phyloP scores from a whole-genome alignment of 2,888 invertebrate genomes.

The Ceraclea dissimilis region DNA sequence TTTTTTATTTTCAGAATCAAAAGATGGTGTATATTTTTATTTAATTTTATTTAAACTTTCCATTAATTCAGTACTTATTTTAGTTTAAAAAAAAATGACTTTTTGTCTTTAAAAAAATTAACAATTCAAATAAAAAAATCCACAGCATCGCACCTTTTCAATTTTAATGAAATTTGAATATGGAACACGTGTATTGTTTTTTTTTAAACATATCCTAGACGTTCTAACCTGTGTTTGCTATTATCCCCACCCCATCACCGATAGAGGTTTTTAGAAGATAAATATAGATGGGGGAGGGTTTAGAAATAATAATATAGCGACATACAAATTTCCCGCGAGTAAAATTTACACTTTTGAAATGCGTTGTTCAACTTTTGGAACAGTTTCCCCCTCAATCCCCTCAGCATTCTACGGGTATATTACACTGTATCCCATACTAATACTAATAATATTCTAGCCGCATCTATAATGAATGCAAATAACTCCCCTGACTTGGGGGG shows the following conservation, averaged over 20 bases:
- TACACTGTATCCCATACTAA: neutral
- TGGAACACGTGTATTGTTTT: no score
- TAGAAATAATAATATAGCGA: slow-evolving; percentile 18
- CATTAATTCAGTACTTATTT: no score
- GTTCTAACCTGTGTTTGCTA: neutral
- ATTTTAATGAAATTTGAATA: no score
- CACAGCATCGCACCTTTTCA: no score
- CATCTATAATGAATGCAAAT: slow-evolving; percentile 15
- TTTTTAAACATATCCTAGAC: no score
- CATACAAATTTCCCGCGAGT: slow-evolving; percentile 26
- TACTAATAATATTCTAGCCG: slow-evolving; percentile 1
- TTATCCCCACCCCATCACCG: slow-evolving; percentile 2
- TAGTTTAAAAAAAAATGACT: no score
- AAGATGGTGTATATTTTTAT: no score
- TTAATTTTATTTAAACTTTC: no score
- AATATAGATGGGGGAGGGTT: neutral
- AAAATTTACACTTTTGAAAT: slow-evolving; percentile 24
- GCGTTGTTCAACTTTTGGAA: slow-evolving; percentile 14
- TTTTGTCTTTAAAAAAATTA: no score
- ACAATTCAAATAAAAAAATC: no score
- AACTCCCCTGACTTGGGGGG: slow-evolving; percentile 4
- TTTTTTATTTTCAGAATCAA: no score
- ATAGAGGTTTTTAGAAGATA: neutral
- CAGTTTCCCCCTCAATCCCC: neutral
- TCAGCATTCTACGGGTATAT: neutral